phyloP scores from a whole-genome alignment of 1,140 invertebrate species.

The Zaprionus tsacasi region DNA sequence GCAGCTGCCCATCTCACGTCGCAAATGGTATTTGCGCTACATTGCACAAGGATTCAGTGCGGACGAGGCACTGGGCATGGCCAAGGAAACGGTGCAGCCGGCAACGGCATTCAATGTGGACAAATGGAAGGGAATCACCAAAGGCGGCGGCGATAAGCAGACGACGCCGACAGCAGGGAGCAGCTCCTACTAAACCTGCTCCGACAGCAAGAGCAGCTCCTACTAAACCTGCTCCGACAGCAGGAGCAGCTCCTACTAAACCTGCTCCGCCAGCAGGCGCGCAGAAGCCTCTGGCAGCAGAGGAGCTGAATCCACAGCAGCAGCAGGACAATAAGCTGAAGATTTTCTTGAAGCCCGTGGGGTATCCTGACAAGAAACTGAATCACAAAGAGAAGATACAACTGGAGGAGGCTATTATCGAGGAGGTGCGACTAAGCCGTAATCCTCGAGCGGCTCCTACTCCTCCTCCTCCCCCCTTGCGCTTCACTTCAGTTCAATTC shows the following conservation, averaged over 20 bases:
- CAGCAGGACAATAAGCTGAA: background rate
- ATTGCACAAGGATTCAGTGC: background rate
- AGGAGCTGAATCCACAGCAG: background rate
- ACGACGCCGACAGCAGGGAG: background rate
- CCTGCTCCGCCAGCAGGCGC: too few relatives aligned
- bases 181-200: background rate
- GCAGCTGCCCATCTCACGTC: slow-evolving; percentile 3
- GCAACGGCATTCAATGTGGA: background rate
- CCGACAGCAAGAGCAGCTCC: too few relatives aligned
- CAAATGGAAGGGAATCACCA: background rate
- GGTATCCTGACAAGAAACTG: slow-evolving; percentile 11
- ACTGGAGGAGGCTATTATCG: slow-evolving; percentile 37
- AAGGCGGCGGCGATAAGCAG: too few relatives aligned
- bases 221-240: background rate
- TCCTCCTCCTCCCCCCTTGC: background rate
- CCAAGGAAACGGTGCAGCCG: slow-evolving; percentile 17
- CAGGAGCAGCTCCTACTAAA: too few relatives aligned
- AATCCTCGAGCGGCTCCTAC: background rate
- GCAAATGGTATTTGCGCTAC: slow-evolving; percentile 34
- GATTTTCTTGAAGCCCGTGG: slow-evolving; percentile 7
- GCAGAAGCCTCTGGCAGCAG: background rate
- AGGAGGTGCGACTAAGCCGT: slow-evolving; percentile 7
- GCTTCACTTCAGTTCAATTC: slow-evolving; percentile 6
- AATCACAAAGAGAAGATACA: slow-evolving; percentile 2
- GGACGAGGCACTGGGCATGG: slow-evolving; percentile 21